phyloP scores from a whole-genome alignment of 2,797 vertebrate genomes.

The Chelonia mydas region DNA sequence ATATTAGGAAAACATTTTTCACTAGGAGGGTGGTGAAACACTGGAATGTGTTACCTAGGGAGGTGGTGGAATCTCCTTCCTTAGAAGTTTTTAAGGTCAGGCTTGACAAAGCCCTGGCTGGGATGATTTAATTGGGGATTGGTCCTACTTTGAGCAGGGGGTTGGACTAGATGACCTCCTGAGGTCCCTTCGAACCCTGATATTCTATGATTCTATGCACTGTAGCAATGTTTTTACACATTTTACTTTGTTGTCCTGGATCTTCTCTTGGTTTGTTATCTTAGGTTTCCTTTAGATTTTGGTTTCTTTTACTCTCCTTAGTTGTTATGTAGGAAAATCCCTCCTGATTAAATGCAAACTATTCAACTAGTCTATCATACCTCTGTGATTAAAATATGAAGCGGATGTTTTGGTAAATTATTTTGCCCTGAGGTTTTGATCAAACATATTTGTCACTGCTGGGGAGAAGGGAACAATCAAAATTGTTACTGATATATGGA shows the following conservation, averaged over 20 bases:
- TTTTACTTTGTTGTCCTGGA: not conserved
- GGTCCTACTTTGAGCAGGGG: too few species aligned
- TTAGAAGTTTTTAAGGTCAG: too few species aligned
- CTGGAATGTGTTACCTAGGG: too few species aligned
- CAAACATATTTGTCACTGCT: not conserved
- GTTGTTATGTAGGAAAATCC: not conserved
- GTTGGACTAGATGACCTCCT: too few species aligned
- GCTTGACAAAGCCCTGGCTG: too few species aligned
- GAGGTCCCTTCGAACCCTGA: too few species aligned
- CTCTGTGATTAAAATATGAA: not conserved
- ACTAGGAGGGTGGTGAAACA: too few species aligned
- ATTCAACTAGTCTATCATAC: not conserved
- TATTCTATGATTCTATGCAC: not conserved
- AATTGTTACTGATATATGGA: not conserved
- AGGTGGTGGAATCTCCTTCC: too few species aligned
- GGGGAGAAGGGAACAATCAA: not conserved
- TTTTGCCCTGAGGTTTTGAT: not conserved
- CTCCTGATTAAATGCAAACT: not conserved
- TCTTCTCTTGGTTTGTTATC: not conserved
- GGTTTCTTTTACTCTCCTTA: slow-evolving; percentile 4
- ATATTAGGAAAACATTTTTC: too few species aligned
- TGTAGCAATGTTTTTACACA: not conserved
- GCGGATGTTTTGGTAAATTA: not conserved
- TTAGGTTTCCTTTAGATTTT: slow-evolving; percentile 4
- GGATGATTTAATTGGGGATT: too few species aligned